Evolutionary conservation across 1,140 invertebrate genomes (phyloP).

Genomic region (Trissolcus basalis): DNA sequence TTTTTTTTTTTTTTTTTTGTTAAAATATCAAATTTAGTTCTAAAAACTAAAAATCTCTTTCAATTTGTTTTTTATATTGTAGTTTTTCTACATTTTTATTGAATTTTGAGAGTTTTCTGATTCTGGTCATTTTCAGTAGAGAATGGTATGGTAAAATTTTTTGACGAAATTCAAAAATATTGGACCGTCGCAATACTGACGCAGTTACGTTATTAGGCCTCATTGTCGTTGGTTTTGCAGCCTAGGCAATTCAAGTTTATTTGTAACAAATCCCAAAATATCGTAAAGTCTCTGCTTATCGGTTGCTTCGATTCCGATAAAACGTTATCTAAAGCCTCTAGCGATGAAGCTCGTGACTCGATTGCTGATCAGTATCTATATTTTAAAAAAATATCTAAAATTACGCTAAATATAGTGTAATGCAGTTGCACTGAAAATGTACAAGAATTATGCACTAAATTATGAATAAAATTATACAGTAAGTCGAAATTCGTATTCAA

Average conservation of each 20-base stretch:
- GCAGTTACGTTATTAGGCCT: constrained; percentile 36
- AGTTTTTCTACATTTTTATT: no score
- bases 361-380: constrained; percentile 33
- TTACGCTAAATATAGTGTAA: not conserved
- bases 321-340: constrained; percentile 52
- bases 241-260: constrained; percentile 31
- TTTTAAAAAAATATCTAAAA: no score
- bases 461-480: no score
- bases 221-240: constrained; percentile 27
- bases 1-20: no score
- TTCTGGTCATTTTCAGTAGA: constrained; percentile 25
- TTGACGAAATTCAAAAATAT: constrained; percentile 20
- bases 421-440: no score
- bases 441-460: no score
- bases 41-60: no score
- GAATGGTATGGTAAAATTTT: constrained; percentile 35
- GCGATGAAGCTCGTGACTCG: constrained; percentile 15
- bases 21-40: no score
- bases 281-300: constrained; percentile 59
- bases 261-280: constrained; percentile 49
- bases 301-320: constrained; percentile 17
- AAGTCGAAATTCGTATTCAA: no score
- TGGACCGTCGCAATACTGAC: constrained; percentile 32
- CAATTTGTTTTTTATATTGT: no score
- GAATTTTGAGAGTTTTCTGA: no score